Conservation (phyloP, 2,888 invertebrate genomes). For the Ophion slaviceki region DNA sequence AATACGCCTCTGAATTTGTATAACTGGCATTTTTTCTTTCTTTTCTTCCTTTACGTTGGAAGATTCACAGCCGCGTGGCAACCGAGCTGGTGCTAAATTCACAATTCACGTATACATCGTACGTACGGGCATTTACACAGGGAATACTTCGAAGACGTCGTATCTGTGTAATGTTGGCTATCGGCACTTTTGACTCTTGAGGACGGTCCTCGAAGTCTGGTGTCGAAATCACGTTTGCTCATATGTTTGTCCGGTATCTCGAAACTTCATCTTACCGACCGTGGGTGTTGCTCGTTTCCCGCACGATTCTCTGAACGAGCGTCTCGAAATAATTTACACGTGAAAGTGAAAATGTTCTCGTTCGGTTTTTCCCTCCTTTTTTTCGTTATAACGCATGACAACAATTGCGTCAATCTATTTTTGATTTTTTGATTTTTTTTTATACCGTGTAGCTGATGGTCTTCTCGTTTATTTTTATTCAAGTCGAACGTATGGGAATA, state of each 20-base stretch:
- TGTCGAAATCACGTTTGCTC: background rate
- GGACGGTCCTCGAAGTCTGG: background rate
- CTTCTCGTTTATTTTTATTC: no score
- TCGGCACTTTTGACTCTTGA: background rate
- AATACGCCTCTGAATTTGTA: background rate
- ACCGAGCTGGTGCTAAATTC: background rate
- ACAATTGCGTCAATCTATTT: background rate
- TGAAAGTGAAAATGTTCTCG: slow-evolving; percentile 1
- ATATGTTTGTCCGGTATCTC: background rate
- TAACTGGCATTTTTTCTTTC: background rate
- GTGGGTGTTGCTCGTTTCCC: background rate
- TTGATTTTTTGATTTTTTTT: background rate
- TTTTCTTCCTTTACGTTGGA: background rate
- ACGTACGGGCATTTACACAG: background rate
- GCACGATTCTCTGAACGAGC: background rate
- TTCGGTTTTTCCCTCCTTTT: background rate
- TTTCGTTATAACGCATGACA: background rate
- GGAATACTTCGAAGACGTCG: background rate
- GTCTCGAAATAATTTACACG: slow-evolving; percentile 3
- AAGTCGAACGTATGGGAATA: no score
- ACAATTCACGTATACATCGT: background rate
- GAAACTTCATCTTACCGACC: background rate
- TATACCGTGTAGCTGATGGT: background rate
- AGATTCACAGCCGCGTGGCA: background rate
- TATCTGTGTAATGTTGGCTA: background rate